Evolutionary conservation across 2,888 invertebrate genomes (phyloP).

Genomic region (Pyrrhia umbra): DNA sequence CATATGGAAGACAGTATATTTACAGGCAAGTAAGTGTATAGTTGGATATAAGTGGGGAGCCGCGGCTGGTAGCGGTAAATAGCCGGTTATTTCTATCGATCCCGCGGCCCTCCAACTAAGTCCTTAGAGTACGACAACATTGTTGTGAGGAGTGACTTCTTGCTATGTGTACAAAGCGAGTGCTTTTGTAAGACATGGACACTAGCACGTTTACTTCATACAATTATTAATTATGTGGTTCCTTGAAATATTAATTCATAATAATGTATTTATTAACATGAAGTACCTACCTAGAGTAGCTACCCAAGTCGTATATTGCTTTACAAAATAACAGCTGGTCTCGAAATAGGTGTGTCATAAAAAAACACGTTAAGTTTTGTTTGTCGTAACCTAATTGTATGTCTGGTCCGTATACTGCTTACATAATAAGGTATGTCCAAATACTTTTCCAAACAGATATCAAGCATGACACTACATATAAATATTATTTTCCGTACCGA

Average conservation of each 20-base stretch:
- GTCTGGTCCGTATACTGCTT: neutral
- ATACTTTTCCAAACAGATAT: constrained; percentile 5
- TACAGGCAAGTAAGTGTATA: constrained; percentile 42
- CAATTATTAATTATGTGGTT: no score
- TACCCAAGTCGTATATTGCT: neutral
- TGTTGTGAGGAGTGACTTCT: constrained; percentile 68
- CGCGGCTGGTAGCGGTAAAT: constrained; percentile 72
- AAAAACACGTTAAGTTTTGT: constrained; percentile 19
- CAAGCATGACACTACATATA: neutral
- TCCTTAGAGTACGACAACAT: constrained; percentile 78
- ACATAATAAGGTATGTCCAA: neutral
- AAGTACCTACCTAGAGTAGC: neutral
- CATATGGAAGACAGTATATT: constrained; percentile 48
- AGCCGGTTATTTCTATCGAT: constrained; percentile 84
- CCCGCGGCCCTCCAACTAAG: constrained; percentile 76
- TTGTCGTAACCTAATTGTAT: neutral
- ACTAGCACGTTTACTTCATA: constrained; percentile 25
- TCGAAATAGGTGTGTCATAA: constrained; percentile 23
- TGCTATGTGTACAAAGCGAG: constrained; percentile 36
- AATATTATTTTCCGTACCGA: neutral
- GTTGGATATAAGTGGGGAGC: constrained; percentile 53
- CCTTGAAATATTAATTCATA: no score
- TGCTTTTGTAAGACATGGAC: constrained; percentile 36
- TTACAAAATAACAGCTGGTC: neutral
- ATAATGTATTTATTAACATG: neutral